Conservation (phyloP, 2,888 invertebrate genomes). For the Cosmopolites sordidus region DNA sequence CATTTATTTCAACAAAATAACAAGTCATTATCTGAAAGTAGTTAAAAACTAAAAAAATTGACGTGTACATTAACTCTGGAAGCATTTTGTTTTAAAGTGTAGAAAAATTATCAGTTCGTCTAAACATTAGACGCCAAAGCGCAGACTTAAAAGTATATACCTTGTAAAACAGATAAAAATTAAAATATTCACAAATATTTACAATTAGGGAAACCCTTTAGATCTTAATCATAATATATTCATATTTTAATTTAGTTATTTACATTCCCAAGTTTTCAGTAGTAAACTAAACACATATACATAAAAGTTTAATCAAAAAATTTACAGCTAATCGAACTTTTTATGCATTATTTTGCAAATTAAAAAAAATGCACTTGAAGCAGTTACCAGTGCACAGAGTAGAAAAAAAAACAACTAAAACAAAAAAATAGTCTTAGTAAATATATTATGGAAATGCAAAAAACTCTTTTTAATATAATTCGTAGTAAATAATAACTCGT, state of each 20-base stretch:
- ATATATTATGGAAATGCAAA: constrained; percentile 38
- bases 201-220: constrained; percentile 38
- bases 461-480: constrained; percentile 24
- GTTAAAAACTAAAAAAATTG: constrained; percentile 48
- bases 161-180: constrained; percentile 42
- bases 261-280: constrained; percentile 36
- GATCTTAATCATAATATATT: constrained; percentile 33
- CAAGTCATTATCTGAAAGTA: constrained; percentile 45
- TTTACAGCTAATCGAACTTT: constrained; percentile 23
- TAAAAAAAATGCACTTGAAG: constrained; percentile 32
- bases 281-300: constrained; percentile 30
- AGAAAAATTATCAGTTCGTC: constrained; percentile 47
- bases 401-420: constrained; percentile 30
- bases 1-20: constrained; percentile 50
- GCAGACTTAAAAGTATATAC: constrained; percentile 40
- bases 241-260: constrained; percentile 38
- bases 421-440: constrained; percentile 7
- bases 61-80: constrained; percentile 46
- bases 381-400: constrained; percentile 22
- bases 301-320: constrained; percentile 26
- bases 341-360: too few species aligned
- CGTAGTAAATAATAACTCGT: constrained; percentile 13
- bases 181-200: constrained; percentile 47
- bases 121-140: constrained; percentile 40
- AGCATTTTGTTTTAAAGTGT: constrained; percentile 45